These are phyloP conservation scores for Agapetus fuscipes DNA, from an alignment of 2,888 invertebrate species.

Conservation along the genomic window DNA sequence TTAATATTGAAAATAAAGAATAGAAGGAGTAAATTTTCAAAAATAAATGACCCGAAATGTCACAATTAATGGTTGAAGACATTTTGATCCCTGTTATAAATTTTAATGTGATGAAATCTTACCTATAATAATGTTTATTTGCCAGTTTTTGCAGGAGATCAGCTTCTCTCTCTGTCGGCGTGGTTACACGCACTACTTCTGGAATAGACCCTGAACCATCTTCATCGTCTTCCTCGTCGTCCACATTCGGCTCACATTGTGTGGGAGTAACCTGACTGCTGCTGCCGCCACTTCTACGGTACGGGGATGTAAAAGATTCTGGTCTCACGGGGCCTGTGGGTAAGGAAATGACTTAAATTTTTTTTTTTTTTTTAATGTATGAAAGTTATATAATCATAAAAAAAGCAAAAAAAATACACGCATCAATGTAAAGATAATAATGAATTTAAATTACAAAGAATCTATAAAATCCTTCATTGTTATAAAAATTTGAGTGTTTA, in stretches of 20 bases:
- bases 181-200: not conserved
- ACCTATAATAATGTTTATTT: slow-evolving; percentile 20
- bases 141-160: slow-evolving; percentile 18
- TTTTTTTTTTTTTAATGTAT: not conserved
- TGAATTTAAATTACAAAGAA: too few species aligned
- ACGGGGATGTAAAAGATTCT: slow-evolving; percentile 17
- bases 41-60: too few species aligned
- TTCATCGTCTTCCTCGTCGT: slow-evolving; percentile 6
- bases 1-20: too few species aligned
- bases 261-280: slow-evolving; percentile 9
- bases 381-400: not conserved
- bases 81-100: too few species aligned
- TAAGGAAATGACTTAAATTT: not conserved
- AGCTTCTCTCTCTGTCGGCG: slow-evolving; percentile 11
- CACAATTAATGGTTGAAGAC: too few species aligned
- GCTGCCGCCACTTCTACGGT: slow-evolving; percentile 7
- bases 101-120: slow-evolving; percentile 2
- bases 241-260: slow-evolving; percentile 15
- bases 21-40: too few species aligned
- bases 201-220: slow-evolving; percentile 2
- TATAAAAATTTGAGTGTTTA: too few species aligned
- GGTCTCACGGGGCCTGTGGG: slow-evolving; percentile 19
- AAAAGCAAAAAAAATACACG: not conserved
- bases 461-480: too few species aligned
- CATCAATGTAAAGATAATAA: not conserved